Percentiles rank a stretch among this genome's conserved stretches.
Evolutionary conservation across 2,888 invertebrate species (phyloP).

Genomic region (Synanthedon andrenaeformis): DNA sequence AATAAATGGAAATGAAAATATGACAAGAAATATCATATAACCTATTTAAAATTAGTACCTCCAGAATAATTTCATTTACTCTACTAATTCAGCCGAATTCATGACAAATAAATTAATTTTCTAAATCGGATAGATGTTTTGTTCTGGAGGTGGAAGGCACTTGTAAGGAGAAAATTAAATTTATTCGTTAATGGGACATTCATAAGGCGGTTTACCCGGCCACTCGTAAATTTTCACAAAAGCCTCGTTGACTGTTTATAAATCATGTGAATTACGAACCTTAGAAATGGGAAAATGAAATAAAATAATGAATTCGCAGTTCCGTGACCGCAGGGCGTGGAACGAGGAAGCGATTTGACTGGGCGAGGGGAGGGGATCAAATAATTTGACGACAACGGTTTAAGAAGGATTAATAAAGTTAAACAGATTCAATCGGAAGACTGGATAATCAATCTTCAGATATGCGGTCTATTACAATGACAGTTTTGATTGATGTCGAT

Average conservation of each 20-base stretch:
- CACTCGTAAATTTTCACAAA: constrained; percentile 11
- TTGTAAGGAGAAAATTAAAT: constrained; percentile 9
- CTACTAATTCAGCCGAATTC: too few relatives aligned
- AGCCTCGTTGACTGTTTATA: constrained; percentile 18
- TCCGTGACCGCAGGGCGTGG: background rate
- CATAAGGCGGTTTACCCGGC: constrained; percentile 3
- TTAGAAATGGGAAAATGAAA: background rate
- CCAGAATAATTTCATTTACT: too few relatives aligned
- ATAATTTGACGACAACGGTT: background rate
- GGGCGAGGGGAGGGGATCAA: background rate
- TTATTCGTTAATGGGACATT: constrained; percentile 13
- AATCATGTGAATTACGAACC: constrained; percentile 14
- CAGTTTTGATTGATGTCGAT: background rate
- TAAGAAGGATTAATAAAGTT: background rate
- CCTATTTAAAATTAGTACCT: too few relatives aligned
- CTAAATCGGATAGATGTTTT: too few relatives aligned
- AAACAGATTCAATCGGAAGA: background rate
- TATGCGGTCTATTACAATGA: background rate
- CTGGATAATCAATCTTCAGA: background rate
- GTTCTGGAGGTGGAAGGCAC: background rate
- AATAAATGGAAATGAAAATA: too few relatives aligned
- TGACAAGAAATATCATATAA: too few relatives aligned
- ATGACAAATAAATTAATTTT: too few relatives aligned
- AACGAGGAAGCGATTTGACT: background rate
- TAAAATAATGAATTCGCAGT: background rate